Base-by-base conservation (phyloP, 2,797 vertebrate genomes). In the Silurus aristotelis region DNA sequence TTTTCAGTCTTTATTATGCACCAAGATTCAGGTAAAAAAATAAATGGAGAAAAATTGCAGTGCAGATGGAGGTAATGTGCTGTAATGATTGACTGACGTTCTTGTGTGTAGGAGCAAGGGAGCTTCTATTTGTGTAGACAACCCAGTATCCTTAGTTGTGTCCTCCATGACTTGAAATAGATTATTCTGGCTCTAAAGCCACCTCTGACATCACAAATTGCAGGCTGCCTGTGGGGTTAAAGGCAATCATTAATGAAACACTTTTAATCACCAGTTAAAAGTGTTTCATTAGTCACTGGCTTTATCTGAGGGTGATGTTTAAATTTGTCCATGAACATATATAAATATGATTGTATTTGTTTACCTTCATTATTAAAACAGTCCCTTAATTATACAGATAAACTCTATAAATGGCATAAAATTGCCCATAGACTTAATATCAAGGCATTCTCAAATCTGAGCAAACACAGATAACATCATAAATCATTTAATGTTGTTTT, bases 151-250 rank as follows among this genome's bases (percentile, higher is more conserved):
- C 72, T 78, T 67, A 31, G 25, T 76, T 56, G 56, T 86, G 85
- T 67, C 43, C 14, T 71, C n/a, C 25, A n/a, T 86, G 83, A 84
- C 63, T 87, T 85, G 76, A 46, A 72, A 70, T 64, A 55, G 68
- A 86, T 72, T 38, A 75, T 63, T 61, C 73, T 63, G 46, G 68
- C 60, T 72, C 71, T 87, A 77, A 56, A 48, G 68, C 70, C 73
- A 75, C 63, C 55, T 38, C 80, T 89, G 80, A 82, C 83, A 87
- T 83, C 80, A 83, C 86, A 86, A 86, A 87, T 85, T 88, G 60
- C 80, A 63, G 75, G 85, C 78, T 87, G 83, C 77, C 66, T 60
- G 27, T 52, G 43, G 25, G 58, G 46, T 20, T 27, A 78, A 85
- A 46, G 20, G 63, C 31, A 60, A 72, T 25, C 48, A 52, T 52